phyloP scores from a whole-genome alignment of 2,113 vertebrate genomes.

The Hypomesus transpacificus region DNA sequence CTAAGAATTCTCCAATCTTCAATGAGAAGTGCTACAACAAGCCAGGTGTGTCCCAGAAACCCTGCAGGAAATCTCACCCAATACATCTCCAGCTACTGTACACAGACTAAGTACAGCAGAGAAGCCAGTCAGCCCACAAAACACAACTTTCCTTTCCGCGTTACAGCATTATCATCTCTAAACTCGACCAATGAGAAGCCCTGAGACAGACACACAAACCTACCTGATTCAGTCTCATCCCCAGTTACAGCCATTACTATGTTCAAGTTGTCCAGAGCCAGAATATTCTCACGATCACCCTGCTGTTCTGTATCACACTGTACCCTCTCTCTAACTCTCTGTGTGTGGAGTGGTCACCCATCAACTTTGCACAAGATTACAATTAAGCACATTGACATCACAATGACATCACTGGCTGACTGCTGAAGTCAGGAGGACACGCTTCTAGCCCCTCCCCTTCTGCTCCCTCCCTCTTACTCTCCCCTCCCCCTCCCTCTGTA shows the following conservation, averaged over 20 bases:
- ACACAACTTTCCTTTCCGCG: too few species aligned
- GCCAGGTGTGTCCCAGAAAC: too few species aligned
- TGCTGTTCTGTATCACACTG: conserved; percentile 55
- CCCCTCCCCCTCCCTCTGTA: conserved; percentile 14
- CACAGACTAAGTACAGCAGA: too few species aligned
- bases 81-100: too few species aligned
- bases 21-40: too few species aligned
- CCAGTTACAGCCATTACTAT: conserved; percentile 85
- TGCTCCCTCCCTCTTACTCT: background rate
- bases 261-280: background rate
- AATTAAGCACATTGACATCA: conserved; percentile 92
- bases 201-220: background rate
- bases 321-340: conserved; percentile 67
- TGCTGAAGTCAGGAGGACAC: conserved; percentile 81
- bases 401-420: conserved; percentile 84
- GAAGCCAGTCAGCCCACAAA: too few species aligned
- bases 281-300: conserved; percentile 69
- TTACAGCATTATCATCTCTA: too few species aligned
- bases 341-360: conserved; percentile 85
- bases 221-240: conserved; percentile 87
- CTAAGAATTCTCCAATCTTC: too few species aligned
- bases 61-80: too few species aligned
- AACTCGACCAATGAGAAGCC: too few species aligned
- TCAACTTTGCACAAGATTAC: conserved; percentile 52
- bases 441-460: conserved; percentile 54